Conservation (phyloP, 2,113 vertebrate genomes). For the Salvator merianae region DNA sequence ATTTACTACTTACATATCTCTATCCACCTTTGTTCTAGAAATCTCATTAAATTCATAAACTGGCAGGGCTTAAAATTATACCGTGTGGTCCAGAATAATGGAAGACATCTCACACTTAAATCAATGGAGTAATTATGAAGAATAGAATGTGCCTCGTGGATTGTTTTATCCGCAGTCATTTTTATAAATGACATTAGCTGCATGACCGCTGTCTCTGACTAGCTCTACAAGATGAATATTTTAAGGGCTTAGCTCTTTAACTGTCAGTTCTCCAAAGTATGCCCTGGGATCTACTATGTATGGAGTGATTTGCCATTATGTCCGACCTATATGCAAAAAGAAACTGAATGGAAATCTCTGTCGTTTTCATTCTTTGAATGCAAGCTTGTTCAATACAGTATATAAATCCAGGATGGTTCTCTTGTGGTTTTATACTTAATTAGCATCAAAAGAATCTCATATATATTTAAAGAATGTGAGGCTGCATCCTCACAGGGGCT, state of each 20-base stretch:
- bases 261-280: background rate
- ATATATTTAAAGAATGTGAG: too few species aligned
- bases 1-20: slow-evolving; percentile 13
- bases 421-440: background rate
- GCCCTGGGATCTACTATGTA: background rate
- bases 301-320: background rate
- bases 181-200: background rate
- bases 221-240: slow-evolving; percentile 17
- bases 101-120: slow-evolving; percentile 6
- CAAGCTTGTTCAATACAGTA: background rate
- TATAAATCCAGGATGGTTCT: background rate
- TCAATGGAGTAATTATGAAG: slow-evolving; percentile 23
- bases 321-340: slow-evolving; percentile 17
- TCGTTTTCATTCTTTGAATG: background rate
- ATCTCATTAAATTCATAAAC: slow-evolving; percentile 11
- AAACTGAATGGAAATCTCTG: background rate
- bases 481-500: too few species aligned
- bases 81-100: background rate
- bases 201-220: slow-evolving; percentile 11
- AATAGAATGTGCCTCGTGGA: slow-evolving; percentile 10
- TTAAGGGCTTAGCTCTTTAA: slow-evolving; percentile 33
- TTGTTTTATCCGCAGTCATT: slow-evolving; percentile 20
- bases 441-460: background rate
- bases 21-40: background rate
- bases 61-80: background rate